These are phyloP conservation scores for Nemapogon koenigi DNA, from an alignment of 2,888 invertebrate genomes.

Conservation along the genomic window DNA sequence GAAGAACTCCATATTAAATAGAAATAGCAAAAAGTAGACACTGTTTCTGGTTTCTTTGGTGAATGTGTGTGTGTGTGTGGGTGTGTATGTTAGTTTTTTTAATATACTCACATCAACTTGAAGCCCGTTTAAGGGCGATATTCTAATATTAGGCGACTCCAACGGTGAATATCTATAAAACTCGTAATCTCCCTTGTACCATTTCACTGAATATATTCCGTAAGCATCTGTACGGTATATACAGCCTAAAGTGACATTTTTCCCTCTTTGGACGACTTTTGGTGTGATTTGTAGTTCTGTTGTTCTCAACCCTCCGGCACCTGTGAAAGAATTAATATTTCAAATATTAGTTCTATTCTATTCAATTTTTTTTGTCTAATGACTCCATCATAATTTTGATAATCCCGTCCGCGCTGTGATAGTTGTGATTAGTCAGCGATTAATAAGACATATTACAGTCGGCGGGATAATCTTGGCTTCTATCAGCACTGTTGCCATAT, in stretches of 20 bases:
- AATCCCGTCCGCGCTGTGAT: too few relatives aligned
- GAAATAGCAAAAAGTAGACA: too few relatives aligned
- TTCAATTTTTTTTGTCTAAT: too few relatives aligned
- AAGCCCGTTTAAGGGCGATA: constrained; percentile 75
- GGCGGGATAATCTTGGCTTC: too few relatives aligned
- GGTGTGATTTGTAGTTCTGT: constrained; percentile 76
- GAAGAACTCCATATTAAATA: too few relatives aligned
- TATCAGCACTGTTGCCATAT: too few relatives aligned
- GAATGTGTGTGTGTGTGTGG: too few relatives aligned
- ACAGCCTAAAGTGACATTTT: constrained; percentile 75
- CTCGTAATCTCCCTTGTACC: constrained; percentile 83
- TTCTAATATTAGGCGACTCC: constrained; percentile 74
- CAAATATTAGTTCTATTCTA: background rate
- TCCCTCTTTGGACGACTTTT: constrained; percentile 72
- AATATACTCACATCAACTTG: constrained; percentile 79
- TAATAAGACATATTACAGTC: too few relatives aligned
- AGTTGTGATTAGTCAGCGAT: too few relatives aligned
- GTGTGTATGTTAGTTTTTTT: background rate
- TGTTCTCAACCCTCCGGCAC: constrained; percentile 72
- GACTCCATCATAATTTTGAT: too few relatives aligned
- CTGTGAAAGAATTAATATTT: constrained; percentile 32
- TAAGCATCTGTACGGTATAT: constrained; percentile 77
- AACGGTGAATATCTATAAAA: constrained; percentile 84
- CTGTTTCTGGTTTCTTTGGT: too few relatives aligned
- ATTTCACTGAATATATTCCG: constrained; percentile 83